Conservation (phyloP, 2,113 vertebrate genomes). For the Coreoperca whiteheadi region DNA sequence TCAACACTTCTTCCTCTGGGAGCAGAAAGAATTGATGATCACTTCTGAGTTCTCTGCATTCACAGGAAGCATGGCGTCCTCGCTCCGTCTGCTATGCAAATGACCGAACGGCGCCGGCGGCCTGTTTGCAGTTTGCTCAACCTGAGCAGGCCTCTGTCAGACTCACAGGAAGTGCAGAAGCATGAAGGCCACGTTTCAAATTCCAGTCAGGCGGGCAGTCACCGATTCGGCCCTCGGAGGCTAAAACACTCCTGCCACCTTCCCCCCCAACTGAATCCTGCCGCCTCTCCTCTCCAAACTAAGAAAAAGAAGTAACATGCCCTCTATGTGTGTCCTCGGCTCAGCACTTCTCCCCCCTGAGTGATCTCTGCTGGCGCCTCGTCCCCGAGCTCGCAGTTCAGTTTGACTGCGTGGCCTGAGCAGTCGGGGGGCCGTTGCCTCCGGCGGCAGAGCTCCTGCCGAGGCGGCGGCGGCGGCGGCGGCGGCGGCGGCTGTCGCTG, state of each 20-base stretch:
- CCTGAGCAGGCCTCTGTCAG: not conserved
- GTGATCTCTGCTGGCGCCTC: slow-evolving; percentile 19
- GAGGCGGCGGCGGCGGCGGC: slow-evolving; percentile 35
- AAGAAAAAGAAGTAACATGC: slow-evolving; percentile 21
- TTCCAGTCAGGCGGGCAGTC: slow-evolving; percentile 48
- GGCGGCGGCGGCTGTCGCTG: slow-evolving; percentile 11
- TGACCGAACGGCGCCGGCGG: not conserved
- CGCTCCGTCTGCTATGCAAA: not conserved
- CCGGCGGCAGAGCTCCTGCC: slow-evolving; percentile 19
- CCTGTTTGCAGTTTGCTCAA: not conserved
- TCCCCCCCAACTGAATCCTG: not conserved
- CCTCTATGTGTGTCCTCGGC: slow-evolving; percentile 45
- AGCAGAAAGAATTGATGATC: not conserved
- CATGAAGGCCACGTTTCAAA: slow-evolving; percentile 10
- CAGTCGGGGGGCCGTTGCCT: slow-evolving; percentile 11
- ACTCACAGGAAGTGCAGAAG: slow-evolving; percentile 26
- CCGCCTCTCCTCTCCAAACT: not conserved
- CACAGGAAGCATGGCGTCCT: not conserved
- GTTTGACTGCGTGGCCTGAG: slow-evolving; percentile 50
- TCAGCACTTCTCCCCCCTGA: not conserved
- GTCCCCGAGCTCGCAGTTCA: slow-evolving; percentile 23
- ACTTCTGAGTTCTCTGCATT: not conserved
- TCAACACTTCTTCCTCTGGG: not conserved
- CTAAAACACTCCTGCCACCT: slow-evolving; percentile 36
- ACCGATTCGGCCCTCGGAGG: slow-evolving; percentile 25